Evolutionary conservation across 2,113 vertebrate genomes (phyloP).

Genomic region (Crypturellus undulatus): DNA sequence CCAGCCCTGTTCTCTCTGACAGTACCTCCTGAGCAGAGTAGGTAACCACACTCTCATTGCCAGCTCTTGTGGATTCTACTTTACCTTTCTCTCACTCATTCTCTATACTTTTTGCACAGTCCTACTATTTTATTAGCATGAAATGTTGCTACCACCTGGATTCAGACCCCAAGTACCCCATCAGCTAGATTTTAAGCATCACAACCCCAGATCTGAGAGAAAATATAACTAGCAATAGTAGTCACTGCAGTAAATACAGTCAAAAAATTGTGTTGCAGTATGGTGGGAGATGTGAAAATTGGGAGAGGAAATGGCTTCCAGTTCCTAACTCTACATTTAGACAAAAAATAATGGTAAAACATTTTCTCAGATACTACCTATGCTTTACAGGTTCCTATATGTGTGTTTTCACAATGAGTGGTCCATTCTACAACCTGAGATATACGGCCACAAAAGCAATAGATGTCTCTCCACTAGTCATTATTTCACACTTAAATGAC

Average conservation of each 20-base stretch:
- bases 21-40: not conserved
- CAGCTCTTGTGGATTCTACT: not conserved
- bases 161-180: not conserved
- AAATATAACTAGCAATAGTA: not conserved
- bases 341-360: not conserved
- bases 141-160: not conserved
- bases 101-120: not conserved
- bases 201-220: not conserved
- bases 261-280: not conserved
- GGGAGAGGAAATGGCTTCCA: not conserved
- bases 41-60: not conserved
- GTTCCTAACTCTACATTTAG: not conserved
- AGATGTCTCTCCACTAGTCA: not conserved
- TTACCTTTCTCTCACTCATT: not conserved
- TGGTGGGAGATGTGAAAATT: not conserved
- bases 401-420: conserved; percentile 33
- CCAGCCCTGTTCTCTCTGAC: not conserved
- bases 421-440: not conserved
- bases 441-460: conserved; percentile 2
- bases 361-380: not conserved
- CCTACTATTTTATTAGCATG: not conserved
- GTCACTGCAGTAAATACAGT: not conserved
- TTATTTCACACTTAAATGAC: not conserved
- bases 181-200: not conserved
- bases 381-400: conserved; percentile 71